phyloP scores from a whole-genome alignment of 2,797 vertebrate genomes.

The Sebastes vulpes region DNA sequence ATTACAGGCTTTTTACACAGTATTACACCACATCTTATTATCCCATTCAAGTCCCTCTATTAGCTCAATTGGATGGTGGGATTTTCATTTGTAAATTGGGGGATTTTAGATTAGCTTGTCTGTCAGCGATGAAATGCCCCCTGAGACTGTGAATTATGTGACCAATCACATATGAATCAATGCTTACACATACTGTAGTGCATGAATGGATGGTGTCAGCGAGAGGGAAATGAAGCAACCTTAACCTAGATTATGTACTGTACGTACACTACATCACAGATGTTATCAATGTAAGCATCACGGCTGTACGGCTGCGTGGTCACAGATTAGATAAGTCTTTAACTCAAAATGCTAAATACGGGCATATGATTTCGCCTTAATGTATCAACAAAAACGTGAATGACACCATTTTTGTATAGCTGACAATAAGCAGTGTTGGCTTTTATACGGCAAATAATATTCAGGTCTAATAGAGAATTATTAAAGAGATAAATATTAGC shows the following conservation, averaged over 20 bases:
- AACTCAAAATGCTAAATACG: constrained; percentile 8
- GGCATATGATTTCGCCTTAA: constrained; percentile 23
- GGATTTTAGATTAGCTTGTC: constrained; percentile 90
- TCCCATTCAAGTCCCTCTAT: constrained; percentile 90
- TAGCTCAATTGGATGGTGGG: constrained; percentile 91
- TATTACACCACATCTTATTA: constrained; percentile 91
- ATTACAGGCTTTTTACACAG: constrained; percentile 90
- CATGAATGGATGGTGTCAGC: constrained; percentile 67
- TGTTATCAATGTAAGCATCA: constrained; percentile 33
- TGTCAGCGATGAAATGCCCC: constrained; percentile 86
- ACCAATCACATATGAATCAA: constrained; percentile 82
- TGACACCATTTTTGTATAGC: constrained; percentile 35
- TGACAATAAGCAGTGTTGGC: constrained; percentile 52
- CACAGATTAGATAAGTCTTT: constrained; percentile 35
- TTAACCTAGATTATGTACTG: constrained; percentile 53
- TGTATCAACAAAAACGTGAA: constrained; percentile 31
- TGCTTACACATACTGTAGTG: constrained; percentile 56
- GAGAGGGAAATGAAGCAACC: constrained; percentile 55
- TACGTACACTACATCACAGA: constrained; percentile 5
- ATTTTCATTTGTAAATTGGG: constrained; percentile 91
- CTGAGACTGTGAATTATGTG: constrained; percentile 83
- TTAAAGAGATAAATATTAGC: constrained; percentile 82
- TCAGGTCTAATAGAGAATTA: constrained; percentile 77
- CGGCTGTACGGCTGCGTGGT: constrained; percentile 17
- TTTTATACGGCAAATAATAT: constrained; percentile 65